phyloP scores from a whole-genome alignment of 2,113 vertebrate species.

The Gymnobelideus leadbeateri region DNA sequence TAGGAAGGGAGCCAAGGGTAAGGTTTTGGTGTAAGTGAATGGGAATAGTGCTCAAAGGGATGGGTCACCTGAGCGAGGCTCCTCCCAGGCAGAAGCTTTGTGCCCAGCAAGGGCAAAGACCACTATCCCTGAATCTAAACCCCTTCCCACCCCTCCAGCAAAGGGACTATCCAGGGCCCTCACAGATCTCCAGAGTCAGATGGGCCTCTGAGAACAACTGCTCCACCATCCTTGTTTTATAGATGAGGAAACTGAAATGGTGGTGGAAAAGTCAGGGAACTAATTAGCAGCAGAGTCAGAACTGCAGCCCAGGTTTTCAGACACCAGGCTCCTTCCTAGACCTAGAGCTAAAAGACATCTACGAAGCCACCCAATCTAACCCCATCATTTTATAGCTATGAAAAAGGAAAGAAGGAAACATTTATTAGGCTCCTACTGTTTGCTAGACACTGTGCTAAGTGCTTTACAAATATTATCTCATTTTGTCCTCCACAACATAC shows the following conservation, averaged over 20 bases:
- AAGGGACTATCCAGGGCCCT: not conserved
- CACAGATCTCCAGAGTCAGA: not conserved
- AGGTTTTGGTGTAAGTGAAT: not conserved
- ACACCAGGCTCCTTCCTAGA: not conserved
- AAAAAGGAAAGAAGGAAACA: not conserved
- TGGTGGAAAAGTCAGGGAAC: too few relatives aligned
- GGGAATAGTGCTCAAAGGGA: not conserved
- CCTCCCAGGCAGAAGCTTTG: too few relatives aligned
- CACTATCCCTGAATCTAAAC: not conserved
- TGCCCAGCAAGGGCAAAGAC: not conserved
- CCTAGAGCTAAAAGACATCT: not conserved
- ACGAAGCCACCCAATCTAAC: not conserved
- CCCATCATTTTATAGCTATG: not conserved
- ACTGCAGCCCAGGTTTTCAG: not conserved
- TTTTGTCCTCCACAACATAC: not conserved
- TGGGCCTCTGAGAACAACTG: not conserved
- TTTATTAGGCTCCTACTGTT: not conserved
- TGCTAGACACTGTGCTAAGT: not conserved
- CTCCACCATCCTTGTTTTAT: not conserved
- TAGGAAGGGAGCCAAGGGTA: not conserved
- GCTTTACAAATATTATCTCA: not conserved
- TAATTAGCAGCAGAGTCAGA: too few relatives aligned
- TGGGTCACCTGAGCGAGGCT: too few relatives aligned
- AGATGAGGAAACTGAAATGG: not conserved
- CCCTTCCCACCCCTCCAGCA: not conserved